Conservation (phyloP, 2,113 vertebrate species). For the Nothocercus nigrocapillus region DNA sequence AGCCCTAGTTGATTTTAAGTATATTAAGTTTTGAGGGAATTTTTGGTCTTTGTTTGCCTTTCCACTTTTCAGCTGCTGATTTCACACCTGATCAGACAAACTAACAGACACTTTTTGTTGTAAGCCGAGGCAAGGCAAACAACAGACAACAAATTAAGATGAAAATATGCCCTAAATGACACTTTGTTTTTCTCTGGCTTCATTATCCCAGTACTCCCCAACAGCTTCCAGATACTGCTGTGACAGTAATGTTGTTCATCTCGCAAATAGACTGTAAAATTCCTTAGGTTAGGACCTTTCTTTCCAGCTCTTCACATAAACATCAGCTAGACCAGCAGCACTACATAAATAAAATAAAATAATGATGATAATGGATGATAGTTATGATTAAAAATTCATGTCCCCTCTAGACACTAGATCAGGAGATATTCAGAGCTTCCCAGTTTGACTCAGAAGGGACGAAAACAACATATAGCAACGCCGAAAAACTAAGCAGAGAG, state of each 20-base stretch:
- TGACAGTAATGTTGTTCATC: background rate
- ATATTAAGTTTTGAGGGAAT: fast-evolving
- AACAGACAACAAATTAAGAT: background rate
- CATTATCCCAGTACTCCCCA: background rate
- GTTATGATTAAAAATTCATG: constrained; percentile 41
- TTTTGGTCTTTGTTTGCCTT: background rate
- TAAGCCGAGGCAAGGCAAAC: constrained; percentile 9
- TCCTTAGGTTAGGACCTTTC: background rate
- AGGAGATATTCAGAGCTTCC: background rate
- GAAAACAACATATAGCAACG: background rate
- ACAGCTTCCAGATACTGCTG: background rate
- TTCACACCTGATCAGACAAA: constrained; percentile 1
- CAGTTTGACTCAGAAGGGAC: background rate
- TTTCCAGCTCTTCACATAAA: background rate
- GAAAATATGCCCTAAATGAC: background rate
- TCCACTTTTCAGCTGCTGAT: background rate
- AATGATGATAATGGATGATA: constrained; percentile 12
- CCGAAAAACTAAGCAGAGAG: background rate
- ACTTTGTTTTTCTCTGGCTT: background rate
- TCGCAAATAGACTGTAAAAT: background rate
- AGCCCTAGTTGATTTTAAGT: background rate
- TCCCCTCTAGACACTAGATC: background rate
- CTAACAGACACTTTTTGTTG: background rate
- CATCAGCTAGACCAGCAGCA: background rate
- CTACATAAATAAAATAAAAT: constrained; percentile 10